Evolutionary conservation across 2,797 vertebrate genomes (phyloP).

Genomic region (Dicrostonyx torquatus): DNA sequence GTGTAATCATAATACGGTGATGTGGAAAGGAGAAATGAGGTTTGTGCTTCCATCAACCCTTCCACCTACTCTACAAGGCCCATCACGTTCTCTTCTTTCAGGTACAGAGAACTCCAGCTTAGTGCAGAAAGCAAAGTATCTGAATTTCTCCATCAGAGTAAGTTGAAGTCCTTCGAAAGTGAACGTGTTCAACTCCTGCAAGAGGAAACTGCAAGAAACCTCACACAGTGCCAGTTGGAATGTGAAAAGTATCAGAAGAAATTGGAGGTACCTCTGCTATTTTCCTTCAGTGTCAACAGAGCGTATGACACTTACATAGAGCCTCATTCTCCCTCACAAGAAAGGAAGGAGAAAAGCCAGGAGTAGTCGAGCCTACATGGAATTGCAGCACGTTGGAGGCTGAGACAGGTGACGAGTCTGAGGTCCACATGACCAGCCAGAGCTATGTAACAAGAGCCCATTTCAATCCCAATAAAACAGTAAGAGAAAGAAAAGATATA

Average conservation of each 20-base stretch:
- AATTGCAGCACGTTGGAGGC: background rate
- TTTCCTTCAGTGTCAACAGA: background rate
- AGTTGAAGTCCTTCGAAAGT: constrained; percentile 95
- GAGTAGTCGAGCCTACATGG: background rate
- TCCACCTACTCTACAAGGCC: background rate
- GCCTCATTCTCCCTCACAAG: background rate
- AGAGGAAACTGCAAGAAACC: constrained; percentile 93
- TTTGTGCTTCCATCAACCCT: constrained; percentile 23
- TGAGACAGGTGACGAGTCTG: background rate
- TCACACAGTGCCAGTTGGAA: constrained; percentile 96
- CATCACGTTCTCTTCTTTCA: constrained; percentile 77
- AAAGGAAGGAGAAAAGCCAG: background rate
- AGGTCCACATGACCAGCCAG: background rate
- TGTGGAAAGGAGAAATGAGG: background rate
- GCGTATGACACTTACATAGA: background rate
- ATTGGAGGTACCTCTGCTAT: constrained; percentile 91
- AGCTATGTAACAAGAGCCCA: background rate
- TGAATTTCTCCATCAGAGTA: constrained; percentile 95
- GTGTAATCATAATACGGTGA: background rate
- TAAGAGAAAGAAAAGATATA: background rate
- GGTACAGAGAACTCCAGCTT: constrained; percentile 94
- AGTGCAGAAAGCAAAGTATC: constrained; percentile 92
- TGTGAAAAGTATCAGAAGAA: constrained; percentile 99
- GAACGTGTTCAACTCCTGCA: constrained; percentile 95
- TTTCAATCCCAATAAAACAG: background rate